Evolutionary conservation across 2,888 invertebrate species (phyloP).

Genomic region (Piscicola geometra): DNA sequence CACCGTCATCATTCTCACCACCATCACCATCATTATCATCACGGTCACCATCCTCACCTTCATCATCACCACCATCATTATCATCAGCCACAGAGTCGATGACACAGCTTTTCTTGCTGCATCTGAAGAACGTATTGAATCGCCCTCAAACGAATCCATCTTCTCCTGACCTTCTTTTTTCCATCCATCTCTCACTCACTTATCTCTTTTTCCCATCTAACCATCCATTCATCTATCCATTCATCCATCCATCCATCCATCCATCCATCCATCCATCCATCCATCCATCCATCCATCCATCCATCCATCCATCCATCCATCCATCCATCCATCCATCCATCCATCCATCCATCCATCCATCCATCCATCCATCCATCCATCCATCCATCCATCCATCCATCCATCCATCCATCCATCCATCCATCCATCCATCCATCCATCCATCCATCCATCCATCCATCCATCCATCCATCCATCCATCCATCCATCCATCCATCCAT

Average conservation of each 20-base stretch:
- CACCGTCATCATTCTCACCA: too few species aligned
- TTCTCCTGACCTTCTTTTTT: not conserved
- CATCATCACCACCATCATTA: too few species aligned
- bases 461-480: not conserved
- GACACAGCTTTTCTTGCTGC: too few species aligned
- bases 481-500: constrained; percentile 8
- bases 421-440: not conserved
- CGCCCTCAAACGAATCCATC: too few species aligned
- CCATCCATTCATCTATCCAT: constrained; percentile 3
- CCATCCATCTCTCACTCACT: too few species aligned
- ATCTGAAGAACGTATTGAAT: too few species aligned
- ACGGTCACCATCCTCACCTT: too few species aligned
- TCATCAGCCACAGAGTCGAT: too few species aligned
- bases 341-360: constrained; percentile 7
- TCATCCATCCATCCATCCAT: constrained; percentile 6
- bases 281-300: constrained; percentile 7
- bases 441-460: not conserved
- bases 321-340: not conserved
- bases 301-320: not conserved
- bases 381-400: constrained; percentile 7
- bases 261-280: constrained; percentile 2
- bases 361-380: constrained; percentile 10
- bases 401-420: constrained; percentile 4
- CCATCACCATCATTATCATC: too few species aligned
- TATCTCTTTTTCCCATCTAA: too few species aligned